Evolutionary conservation across 92 coral and sea anemone genomes (phyloP).

Genomic region (Metridium senile): DNA sequence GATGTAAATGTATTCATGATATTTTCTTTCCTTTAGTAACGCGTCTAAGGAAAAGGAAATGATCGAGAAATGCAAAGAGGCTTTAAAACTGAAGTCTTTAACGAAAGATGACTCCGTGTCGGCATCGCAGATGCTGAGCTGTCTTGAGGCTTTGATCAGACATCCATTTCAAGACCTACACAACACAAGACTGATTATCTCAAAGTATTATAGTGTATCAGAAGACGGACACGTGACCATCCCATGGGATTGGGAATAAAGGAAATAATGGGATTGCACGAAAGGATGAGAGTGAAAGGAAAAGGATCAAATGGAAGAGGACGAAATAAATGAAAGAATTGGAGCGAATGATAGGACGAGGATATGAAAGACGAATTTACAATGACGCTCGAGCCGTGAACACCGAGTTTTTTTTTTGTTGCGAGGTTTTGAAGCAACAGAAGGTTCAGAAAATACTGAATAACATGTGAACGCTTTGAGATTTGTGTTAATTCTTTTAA

Average conservation of each 20-base stretch:
- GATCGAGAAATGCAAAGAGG: slow-evolving; percentile 45
- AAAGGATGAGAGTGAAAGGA: not conserved
- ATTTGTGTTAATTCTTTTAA: too few species aligned
- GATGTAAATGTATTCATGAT: not conserved
- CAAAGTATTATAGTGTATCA: slow-evolving; percentile 72
- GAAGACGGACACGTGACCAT: slow-evolving; percentile 78
- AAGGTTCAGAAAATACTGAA: too few species aligned
- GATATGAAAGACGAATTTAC: too few species aligned
- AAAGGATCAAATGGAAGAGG: not conserved
- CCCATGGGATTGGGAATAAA: slow-evolving; percentile 91
- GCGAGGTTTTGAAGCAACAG: too few species aligned
- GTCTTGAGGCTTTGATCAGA: slow-evolving; percentile 65
- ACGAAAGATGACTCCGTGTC: slow-evolving; percentile 65
- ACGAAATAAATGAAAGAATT: too few species aligned
- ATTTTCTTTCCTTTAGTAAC: slow-evolving; percentile 40
- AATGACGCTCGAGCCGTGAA: too few species aligned
- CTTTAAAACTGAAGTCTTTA: slow-evolving; percentile 53
- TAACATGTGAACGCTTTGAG: too few species aligned
- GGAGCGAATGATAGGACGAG: too few species aligned
- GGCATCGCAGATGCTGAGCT: slow-evolving; percentile 69
- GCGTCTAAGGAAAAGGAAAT: slow-evolving; percentile 48
- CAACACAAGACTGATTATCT: slow-evolving; percentile 48
- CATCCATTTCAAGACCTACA: slow-evolving; percentile 46
- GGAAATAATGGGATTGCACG: too few species aligned
- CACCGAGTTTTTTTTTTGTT: too few species aligned